Evolutionary conservation across 2,888 invertebrate species (phyloP), one percentile per base, ranked within the genome.

Genomic region (Spisula subtruncata): DNA sequence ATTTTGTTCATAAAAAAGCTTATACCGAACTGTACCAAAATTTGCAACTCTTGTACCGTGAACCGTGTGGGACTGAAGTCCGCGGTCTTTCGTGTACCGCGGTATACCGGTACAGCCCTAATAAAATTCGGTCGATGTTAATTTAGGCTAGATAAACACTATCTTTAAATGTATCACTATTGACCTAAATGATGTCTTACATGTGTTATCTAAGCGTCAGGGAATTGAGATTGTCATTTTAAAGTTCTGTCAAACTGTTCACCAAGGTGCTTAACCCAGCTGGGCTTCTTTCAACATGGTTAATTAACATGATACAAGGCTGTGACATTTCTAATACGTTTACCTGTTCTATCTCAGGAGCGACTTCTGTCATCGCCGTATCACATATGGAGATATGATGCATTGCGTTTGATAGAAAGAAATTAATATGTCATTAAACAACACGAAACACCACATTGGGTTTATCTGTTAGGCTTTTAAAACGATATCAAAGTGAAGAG

Each of bases 281-380:
- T 79, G 25, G 56, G 1, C 56, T 54, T 80, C 85, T 85, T 79
- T 56, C 80, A 85, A 12, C 71, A 25, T 35, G 56, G n/a, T 85
- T 18, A 48, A 79, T 85, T 79, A 79, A 85, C 41, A n/a, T 18
- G 14, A 54, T 29, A 85, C 35, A 41, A 85, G 16, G 51, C 32
- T 4, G 14, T 35, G 80, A 35, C 80, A 32, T 18, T 5, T 32
- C 16, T 32, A 0, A 75, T 18, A 35, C 32, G 35, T 35, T 35
- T n/a, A 25, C 10, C n/a, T 60, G 6, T 2, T 35, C 35, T 18
- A 32, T 32, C 75, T 0, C 5, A 35, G 16, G 16, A 35, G 16
- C 35, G 32, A 18, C 32, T 25, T 75, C 75, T 35, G 35, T 18
- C 75, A 35, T 32, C 29, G 32, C 16, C 14, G 32, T 75, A 75